These are phyloP conservation scores for Passer domesticus DNA, from an alignment of 2,113 vertebrate species.

Conservation along the genomic window DNA sequence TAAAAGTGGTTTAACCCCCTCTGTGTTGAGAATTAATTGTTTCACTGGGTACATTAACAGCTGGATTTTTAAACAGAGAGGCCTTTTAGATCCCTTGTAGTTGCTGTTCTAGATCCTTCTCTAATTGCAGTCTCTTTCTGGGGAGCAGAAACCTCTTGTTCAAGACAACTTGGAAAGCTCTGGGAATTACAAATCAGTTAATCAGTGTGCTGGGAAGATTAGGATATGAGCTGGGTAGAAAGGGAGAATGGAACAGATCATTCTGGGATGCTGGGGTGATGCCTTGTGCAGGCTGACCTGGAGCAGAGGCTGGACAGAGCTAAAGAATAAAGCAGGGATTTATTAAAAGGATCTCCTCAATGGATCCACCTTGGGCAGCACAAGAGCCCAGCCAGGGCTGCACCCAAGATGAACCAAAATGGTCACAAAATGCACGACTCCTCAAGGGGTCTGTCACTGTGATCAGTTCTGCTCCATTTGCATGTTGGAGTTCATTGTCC, in stretches of 20 bases:
- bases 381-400: background rate
- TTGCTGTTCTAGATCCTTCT: background rate
- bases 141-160: background rate
- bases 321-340: background rate
- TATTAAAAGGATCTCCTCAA: background rate
- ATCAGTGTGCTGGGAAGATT: background rate
- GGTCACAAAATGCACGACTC: accelerated
- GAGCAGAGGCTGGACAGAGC: background rate
- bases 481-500: background rate
- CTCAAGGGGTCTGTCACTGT: accelerated
- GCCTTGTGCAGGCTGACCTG: background rate
- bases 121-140: background rate
- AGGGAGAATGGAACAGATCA: background rate
- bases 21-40: background rate
- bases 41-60: constrained; percentile 6
- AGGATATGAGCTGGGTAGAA: background rate
- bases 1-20: background rate
- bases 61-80: constrained; percentile 1
- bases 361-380: background rate
- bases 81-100: background rate
- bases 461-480: background rate
- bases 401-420: background rate
- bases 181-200: background rate
- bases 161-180: background rate
- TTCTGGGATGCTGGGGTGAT: background rate